These are phyloP conservation scores for Echiichthys vipera DNA, from an alignment of 2,797 vertebrate genomes.

Conservation along the genomic window DNA sequence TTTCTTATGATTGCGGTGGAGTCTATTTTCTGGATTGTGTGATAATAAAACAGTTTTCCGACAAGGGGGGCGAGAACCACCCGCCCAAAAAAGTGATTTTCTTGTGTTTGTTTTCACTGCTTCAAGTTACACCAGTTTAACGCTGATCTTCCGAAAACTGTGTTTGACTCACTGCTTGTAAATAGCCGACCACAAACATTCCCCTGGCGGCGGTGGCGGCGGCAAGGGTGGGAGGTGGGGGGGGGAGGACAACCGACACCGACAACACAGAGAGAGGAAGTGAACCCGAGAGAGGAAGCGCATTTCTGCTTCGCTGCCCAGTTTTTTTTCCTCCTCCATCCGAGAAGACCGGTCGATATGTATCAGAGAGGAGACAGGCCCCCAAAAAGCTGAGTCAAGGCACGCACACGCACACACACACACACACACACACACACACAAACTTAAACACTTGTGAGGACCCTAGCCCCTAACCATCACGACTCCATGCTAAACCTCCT, in stretches of 20 bases:
- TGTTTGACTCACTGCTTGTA: slow-evolving; percentile 62
- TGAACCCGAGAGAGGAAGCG: slow-evolving; percentile 68
- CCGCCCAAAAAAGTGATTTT: slow-evolving; percentile 8
- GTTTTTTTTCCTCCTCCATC: slow-evolving; percentile 23
- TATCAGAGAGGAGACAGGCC: slow-evolving; percentile 45
- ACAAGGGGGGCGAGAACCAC: background rate
- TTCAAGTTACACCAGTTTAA: slow-evolving; percentile 53
- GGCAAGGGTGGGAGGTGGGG: too few relatives aligned
- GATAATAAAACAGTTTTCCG: slow-evolving; percentile 26
- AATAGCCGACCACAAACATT: slow-evolving; percentile 76
- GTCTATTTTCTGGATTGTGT: background rate
- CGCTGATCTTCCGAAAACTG: slow-evolving; percentile 50
- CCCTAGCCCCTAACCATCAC: background rate
- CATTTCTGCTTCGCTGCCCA: slow-evolving; percentile 68
- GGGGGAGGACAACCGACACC: slow-evolving; percentile 61
- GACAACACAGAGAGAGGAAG: slow-evolving; percentile 59
- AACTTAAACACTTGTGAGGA: slow-evolving; percentile 1
- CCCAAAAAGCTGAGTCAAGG: slow-evolving; percentile 74
- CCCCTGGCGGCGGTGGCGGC: slow-evolving; percentile 43
- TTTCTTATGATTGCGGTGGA: background rate
- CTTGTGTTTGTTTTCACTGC: slow-evolving; percentile 62
- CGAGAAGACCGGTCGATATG: slow-evolving; percentile 63
- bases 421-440: slow-evolving; percentile 12
- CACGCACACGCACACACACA: slow-evolving; percentile 33
- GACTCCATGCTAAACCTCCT: background rate